phyloP scores from a whole-genome alignment of 2,888 invertebrate genomes.

The Hipparchia sbordonii region DNA sequence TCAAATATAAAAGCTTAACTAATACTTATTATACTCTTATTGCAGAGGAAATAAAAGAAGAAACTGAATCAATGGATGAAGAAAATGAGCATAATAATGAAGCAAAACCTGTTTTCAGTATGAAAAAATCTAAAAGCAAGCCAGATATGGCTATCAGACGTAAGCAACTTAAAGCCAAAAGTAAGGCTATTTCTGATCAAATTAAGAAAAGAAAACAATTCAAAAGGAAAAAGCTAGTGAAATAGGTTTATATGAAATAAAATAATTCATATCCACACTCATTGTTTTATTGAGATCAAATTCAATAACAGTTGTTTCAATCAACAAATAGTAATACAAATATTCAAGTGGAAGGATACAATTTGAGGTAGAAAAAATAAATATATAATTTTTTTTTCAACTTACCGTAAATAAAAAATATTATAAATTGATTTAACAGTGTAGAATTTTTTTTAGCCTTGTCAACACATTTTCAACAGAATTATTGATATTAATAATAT shows the following conservation, averaged over 20 bases:
- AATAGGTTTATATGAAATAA: conserved; percentile 48
- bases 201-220: conserved; percentile 74
- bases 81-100: conserved; percentile 48
- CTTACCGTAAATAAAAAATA: not conserved
- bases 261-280: conserved; percentile 32
- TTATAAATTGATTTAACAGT: too few species aligned
- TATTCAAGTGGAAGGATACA: conserved; percentile 23
- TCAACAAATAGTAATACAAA: conserved; percentile 12
- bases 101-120: conserved; percentile 51
- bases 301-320: conserved; percentile 15
- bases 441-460: too few species aligned
- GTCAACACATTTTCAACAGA: too few species aligned
- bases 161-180: conserved; percentile 76
- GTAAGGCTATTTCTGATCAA: conserved; percentile 73
- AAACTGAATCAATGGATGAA: conserved; percentile 49
- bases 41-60: conserved; percentile 62
- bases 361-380: conserved; percentile 24
- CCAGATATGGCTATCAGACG: conserved; percentile 75
- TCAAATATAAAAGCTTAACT: too few species aligned
- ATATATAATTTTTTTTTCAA: not conserved
- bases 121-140: conserved; percentile 61
- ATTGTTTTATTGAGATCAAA: conserved; percentile 31
- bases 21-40: conserved; percentile 26
- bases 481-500: too few species aligned
- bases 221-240: conserved; percentile 65